phyloP scores from a whole-genome alignment of 2,113 vertebrate species.

The Chaetodon trifascialis region DNA sequence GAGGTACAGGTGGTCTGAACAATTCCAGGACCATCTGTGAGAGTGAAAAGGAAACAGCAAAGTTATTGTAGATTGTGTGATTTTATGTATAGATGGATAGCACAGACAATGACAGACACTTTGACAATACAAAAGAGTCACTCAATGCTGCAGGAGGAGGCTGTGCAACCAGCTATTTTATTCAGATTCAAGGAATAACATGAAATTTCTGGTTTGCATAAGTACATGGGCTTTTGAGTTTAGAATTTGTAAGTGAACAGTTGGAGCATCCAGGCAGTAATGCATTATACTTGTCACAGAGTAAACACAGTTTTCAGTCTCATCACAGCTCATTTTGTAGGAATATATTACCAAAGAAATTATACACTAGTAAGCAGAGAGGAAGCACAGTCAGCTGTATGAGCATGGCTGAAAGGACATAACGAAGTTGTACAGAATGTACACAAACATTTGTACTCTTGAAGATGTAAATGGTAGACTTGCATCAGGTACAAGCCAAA shows the following conservation, averaged over 20 bases:
- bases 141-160: background rate
- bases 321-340: conserved; percentile 14
- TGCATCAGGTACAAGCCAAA: background rate
- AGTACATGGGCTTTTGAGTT: background rate
- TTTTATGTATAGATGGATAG: background rate
- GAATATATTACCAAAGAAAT: conserved; percentile 1
- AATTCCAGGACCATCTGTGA: background rate
- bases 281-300: background rate
- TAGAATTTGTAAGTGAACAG: conserved; percentile 10
- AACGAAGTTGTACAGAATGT: background rate
- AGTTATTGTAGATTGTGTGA: background rate
- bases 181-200: conserved; percentile 5
- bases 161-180: background rate
- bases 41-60: background rate
- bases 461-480: background rate
- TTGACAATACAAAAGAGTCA: background rate
- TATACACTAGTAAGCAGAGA: background rate
- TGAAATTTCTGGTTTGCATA: background rate
- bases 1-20: background rate
- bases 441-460: background rate
- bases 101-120: background rate
- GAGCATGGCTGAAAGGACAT: background rate
- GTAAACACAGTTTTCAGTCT: conserved; percentile 24
- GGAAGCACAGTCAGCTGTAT: conserved; percentile 1
- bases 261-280: background rate